A percentile compares a stretch with the other conserved stretches of the same genome.
phyloP scores from a whole-genome alignment of 1,140 invertebrate species.

The Aleiodes sp. region DNA sequence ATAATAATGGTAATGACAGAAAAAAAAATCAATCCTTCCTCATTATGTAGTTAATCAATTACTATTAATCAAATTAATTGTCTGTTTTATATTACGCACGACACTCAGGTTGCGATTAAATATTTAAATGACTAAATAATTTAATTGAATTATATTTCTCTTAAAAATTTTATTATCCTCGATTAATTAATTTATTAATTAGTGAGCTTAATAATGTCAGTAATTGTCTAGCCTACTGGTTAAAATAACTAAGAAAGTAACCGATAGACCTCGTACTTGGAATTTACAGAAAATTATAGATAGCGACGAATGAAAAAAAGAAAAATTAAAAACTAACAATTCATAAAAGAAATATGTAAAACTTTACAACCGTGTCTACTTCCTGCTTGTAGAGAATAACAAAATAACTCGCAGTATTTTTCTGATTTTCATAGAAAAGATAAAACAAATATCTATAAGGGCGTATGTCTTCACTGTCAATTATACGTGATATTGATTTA shows the following conservation, averaged over 20 bases:
- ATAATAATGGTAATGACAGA: too few species aligned
- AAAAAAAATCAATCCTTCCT: too few species aligned
- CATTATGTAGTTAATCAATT: too few species aligned
- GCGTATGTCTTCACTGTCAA: background rate
- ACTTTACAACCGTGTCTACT: slow-evolving; percentile 31
- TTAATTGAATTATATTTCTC: too few species aligned
- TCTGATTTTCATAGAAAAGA: background rate
- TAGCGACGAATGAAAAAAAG: slow-evolving; percentile 1
- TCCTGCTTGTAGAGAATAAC: slow-evolving; percentile 10
- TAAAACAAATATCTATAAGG: background rate
- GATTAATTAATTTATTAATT: background rate
- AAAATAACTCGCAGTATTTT: background rate
- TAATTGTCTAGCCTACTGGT: background rate
- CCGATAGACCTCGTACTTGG: background rate
- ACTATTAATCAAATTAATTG: too few species aligned
- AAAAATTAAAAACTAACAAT: background rate
- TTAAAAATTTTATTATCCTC: background rate
- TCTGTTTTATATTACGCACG: too few species aligned
- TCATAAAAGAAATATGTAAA: background rate
- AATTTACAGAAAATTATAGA: background rate
- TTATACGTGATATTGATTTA: slow-evolving; percentile 2
- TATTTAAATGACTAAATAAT: too few species aligned
- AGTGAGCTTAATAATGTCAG: background rate
- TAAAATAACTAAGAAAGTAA: slow-evolving; percentile 9
- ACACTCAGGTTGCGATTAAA: too few species aligned